Conservation (phyloP, 2,113 vertebrate species). For the Mesocricetus auratus region DNA sequence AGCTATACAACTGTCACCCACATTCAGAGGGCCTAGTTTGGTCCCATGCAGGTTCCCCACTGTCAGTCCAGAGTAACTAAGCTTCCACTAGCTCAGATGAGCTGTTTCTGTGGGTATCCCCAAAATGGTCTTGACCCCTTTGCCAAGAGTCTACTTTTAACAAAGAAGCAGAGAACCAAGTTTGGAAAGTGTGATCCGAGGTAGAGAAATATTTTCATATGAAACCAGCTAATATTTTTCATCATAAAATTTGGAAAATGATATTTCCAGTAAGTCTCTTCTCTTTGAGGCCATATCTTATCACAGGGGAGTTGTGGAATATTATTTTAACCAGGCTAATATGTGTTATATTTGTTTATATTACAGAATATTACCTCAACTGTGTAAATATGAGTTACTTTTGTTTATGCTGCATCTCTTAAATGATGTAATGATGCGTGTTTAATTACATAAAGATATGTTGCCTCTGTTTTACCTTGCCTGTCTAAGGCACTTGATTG, state of each 20-base stretch:
- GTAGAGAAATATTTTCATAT: neutral
- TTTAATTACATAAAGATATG: neutral
- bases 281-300: neutral
- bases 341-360: neutral
- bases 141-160: neutral
- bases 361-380: neutral
- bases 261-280: neutral
- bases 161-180: neutral
- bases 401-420: neutral
- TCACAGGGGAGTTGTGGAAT: neutral
- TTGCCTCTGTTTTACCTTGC: neutral
- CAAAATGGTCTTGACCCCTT: too few relatives aligned
- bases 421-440: neutral
- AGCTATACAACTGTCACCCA: too few relatives aligned
- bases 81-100: too few relatives aligned
- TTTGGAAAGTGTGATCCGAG: neutral
- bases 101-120: too few relatives aligned
- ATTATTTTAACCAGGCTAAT: neutral
- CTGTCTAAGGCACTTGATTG: neutral
- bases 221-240: neutral
- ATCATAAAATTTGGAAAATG: neutral
- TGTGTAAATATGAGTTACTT: neutral
- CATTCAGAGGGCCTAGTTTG: too few relatives aligned
- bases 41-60: too few relatives aligned
- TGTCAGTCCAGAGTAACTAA: too few relatives aligned